Conservation (phyloP, 2,888 invertebrate genomes). For the Crioceris asparagi region DNA sequence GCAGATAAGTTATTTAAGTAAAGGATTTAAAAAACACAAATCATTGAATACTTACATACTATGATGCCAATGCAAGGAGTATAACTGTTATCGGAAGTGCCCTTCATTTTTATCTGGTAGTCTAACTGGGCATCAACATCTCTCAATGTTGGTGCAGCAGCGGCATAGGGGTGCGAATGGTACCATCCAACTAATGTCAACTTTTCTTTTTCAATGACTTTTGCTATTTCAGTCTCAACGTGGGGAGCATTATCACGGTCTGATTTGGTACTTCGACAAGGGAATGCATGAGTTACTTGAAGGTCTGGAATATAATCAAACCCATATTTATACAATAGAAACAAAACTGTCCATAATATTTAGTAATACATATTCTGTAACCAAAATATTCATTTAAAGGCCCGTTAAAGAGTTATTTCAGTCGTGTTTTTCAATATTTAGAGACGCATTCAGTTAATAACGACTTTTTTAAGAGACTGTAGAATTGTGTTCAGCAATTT, state of each 20-base stretch:
- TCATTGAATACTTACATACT: conserved; percentile 59
- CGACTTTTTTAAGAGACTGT: too few species aligned
- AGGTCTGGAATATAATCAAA: conserved; percentile 51
- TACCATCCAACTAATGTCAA: conserved; percentile 88
- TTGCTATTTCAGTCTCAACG: conserved; percentile 72
- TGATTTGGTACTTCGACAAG: conserved; percentile 71
- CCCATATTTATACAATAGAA: too few species aligned
- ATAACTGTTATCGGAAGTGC: conserved; percentile 82
- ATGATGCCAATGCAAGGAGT: conserved; percentile 88
- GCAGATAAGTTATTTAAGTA: background rate
- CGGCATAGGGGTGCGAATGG: conserved; percentile 84
- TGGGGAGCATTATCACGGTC: conserved; percentile 67
- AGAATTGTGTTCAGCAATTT: too few species aligned
- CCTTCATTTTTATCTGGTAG: conserved; percentile 91
- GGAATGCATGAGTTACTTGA: conserved; percentile 79
- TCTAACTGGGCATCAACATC: conserved; percentile 91
- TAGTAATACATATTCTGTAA: too few species aligned
- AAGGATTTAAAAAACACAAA: background rate
- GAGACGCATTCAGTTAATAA: too few species aligned
- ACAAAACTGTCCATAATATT: too few species aligned
- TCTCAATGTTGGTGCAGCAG: conserved; percentile 75
- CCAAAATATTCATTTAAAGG: too few species aligned
- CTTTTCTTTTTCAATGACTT: conserved; percentile 71
- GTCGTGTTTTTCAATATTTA: too few species aligned
- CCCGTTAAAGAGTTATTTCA: too few species aligned